Evolutionary conservation across 2,888 invertebrate species (phyloP), one percentile per base, ranked within the genome.

Genomic region (Mythimna albipuncta): DNA sequence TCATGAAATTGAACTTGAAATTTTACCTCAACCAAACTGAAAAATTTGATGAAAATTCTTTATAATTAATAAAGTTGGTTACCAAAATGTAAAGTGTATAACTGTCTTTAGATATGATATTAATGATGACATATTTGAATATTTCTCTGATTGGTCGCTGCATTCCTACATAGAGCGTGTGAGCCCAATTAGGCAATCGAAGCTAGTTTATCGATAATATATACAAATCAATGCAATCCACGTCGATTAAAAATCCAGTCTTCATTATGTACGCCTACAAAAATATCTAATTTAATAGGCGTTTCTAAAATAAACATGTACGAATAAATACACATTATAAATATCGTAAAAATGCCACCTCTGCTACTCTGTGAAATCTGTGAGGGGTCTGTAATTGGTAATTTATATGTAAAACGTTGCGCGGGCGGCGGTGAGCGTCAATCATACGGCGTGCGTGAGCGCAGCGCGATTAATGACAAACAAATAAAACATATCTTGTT

Each of bases 341-440:
- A 44, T 73, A 66, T 77, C 70, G 79, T 84, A 84, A 82, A 86
- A 84, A 85, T 85, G 89, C 87, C 92, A 88, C 86, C 85, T 90
- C 91, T 91, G 84, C 82, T 83, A 83, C 84, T 77, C 78, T 75
- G 58, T 67, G 67, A 73, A 71, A 75, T 82, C 90, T 89, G 81
- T 85, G 82, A 75, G 76, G 72, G 67, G 74, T 72, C 71, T 84
- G 85, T 93, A 93, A 94, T 94, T 92, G 93, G 92, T 95, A 93
- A 95, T 95, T 95, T 95, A 94, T 94, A 95, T 95, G 95, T 95
- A 95, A 95, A 95, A 91, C 91, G 90, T 76, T 87, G 90, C 89
- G 91, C 91, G 90, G 90, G 92, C 91, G 93, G 89, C 89, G 88
- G 85, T 73, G 77, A 65, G 83, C 92, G 93, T 94, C 94, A 92